Conservation (phyloP, 2,888 invertebrate genomes). For the Lasius platythorax region DNA sequence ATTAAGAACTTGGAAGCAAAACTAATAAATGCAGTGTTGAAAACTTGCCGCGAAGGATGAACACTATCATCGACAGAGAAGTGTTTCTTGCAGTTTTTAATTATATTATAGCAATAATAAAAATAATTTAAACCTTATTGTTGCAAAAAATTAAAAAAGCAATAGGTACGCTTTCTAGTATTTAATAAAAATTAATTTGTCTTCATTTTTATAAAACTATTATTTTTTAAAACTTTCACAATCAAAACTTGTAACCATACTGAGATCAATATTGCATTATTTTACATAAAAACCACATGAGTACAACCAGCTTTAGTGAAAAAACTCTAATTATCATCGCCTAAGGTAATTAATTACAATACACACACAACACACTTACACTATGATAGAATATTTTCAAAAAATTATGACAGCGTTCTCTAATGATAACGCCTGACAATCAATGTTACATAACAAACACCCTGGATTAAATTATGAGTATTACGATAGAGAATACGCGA, state of each 20-base stretch:
- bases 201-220: not conserved
- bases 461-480: constrained; percentile 6
- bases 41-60: constrained; percentile 1
- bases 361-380: not conserved
- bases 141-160: not conserved
- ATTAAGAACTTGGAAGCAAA: constrained; percentile 33
- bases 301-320: not conserved
- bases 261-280: not conserved
- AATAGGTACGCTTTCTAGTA: not conserved
- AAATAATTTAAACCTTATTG: not conserved
- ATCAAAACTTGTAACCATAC: not conserved
- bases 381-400: not conserved
- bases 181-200: constrained; percentile 2
- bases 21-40: constrained; percentile 20
- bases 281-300: not conserved
- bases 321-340: constrained; percentile 1
- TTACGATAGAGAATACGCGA: not conserved
- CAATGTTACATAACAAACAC: not conserved
- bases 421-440: not conserved
- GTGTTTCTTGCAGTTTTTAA: not conserved
- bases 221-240: not conserved
- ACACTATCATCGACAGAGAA: constrained; percentile 12
- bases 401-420: not conserved
- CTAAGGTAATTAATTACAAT: constrained; percentile 2
- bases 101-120: constrained; percentile 3